Base-by-base conservation (phyloP, 2,888 invertebrate species). In the Congeria kusceri region DNA sequence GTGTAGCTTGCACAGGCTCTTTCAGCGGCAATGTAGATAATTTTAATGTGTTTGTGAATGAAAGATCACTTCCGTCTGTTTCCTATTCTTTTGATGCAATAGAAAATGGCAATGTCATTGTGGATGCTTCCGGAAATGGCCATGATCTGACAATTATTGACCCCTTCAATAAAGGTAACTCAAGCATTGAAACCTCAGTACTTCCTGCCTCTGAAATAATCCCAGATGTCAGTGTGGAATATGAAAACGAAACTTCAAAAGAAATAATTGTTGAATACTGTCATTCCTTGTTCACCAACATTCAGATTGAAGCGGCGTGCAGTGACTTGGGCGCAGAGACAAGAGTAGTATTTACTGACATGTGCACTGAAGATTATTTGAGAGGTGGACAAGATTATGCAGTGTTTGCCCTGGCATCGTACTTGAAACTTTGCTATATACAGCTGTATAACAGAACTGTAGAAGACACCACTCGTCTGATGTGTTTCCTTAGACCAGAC, bases 1-100 rank as follows among this genome's bases (percentile, higher is more conserved):
- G 59, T 18, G 32, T 62, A 29, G 49, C 66, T 18, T 58, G 85
- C 44, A 49, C 56, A 58, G 86, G 85, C 15, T 77, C 63, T 9
- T 83, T 80, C 39, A 28, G 65, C 9, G 79, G 81, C 15, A 63
- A 80, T 64, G 58, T 85, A 13, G 85, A 88, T 28, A 47, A 75
- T 29, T 15, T 77, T 23, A 13, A 28, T n/a, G 44, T 80, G 0
- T 49, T 49, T n/a, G 39, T 25, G 7, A 67, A 39, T n/a, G 63
- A 56, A 29, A 63, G 29, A 28, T 58, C 64, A 18, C 29, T 29
- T 0, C 71, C 70, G 3, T 49, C 39, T 15, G 23, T 70, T 27
- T 32, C 68, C 25, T 64, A 25, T 5, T 29, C 25, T 5, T 80
- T 80, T 61, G 59, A 71, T 76, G 49, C 61, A 29, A 32, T 44